Evolutionary conservation across 1,140 invertebrate species (phyloP).

Genomic region (Eulimnadia texana): DNA sequence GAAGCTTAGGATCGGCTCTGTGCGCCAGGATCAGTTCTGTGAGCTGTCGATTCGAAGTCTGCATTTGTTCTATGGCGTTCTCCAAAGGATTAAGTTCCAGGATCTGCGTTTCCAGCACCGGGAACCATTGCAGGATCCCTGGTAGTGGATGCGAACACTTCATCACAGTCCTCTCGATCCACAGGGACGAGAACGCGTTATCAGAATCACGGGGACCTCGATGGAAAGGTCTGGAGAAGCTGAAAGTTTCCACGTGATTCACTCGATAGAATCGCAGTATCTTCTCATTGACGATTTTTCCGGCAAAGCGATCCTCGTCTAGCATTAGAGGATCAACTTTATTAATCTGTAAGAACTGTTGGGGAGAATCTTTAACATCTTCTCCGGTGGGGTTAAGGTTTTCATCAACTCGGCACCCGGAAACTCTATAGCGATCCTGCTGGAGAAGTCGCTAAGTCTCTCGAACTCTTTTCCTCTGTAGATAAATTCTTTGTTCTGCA

Average conservation of each 20-base stretch:
- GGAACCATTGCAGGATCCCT: constrained; percentile 78
- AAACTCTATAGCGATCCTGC: constrained; percentile 67
- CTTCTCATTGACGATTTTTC: constrained; percentile 58
- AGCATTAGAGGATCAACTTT: constrained; percentile 78
- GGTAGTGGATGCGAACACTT: constrained; percentile 57
- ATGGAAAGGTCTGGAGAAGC: constrained; percentile 67
- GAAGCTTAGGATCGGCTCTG: constrained; percentile 44
- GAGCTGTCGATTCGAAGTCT: constrained; percentile 57
- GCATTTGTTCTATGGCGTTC: constrained; percentile 73
- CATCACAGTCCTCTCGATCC: constrained; percentile 76
- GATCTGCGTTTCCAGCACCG: constrained; percentile 49
- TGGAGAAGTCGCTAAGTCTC: constrained; percentile 69
- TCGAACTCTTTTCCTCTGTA: constrained; percentile 89
- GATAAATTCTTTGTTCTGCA: constrained; percentile 62
- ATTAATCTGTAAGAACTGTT: constrained; percentile 78
- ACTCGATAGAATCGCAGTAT: constrained; percentile 40
- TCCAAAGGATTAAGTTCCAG: constrained; percentile 36
- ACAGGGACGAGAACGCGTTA: constrained; percentile 76
- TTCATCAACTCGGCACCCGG: constrained; percentile 77
- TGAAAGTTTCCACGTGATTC: constrained; percentile 63
- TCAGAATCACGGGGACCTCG: constrained; percentile 40
- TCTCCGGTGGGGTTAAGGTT: constrained; percentile 62
- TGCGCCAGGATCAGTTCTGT: constrained; percentile 53
- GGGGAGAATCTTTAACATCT: constrained; percentile 58
- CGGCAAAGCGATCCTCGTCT: constrained; percentile 47